Conservation (phyloP, 2,113 vertebrate genomes). For the Oncorhynchus nerka region DNA sequence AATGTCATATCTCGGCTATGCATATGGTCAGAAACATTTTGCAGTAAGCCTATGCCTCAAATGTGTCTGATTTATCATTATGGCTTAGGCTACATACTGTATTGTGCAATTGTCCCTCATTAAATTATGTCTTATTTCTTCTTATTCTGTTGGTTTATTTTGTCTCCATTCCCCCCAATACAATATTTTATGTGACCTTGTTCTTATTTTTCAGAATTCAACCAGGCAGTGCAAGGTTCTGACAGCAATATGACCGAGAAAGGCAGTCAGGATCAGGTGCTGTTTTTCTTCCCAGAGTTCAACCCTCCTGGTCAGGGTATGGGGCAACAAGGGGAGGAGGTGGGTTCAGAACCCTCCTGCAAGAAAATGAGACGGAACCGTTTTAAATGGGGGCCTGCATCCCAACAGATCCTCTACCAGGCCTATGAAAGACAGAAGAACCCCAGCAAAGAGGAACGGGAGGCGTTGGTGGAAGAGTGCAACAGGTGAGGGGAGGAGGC, state of each 20-base stretch:
- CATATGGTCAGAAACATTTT: background rate
- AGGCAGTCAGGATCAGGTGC: constrained; percentile 95
- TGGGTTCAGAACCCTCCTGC: constrained; percentile 87
- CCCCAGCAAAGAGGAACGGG: constrained; percentile 97
- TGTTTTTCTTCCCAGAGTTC: constrained; percentile 98
- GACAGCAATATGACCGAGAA: constrained; percentile 89
- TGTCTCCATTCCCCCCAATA: background rate
- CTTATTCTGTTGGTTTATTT: background rate
- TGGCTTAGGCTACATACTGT: background rate
- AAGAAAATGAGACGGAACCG: constrained; percentile 98
- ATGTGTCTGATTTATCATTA: background rate
- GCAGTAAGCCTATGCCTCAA: background rate
- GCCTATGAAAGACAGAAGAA: constrained; percentile 98
- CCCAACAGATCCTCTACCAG: constrained; percentile 98
- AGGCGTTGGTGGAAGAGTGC: constrained; percentile 93
- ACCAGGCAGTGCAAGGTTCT: constrained; percentile 90
- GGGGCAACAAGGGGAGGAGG: constrained; percentile 83
- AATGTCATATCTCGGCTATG: too few relatives aligned
- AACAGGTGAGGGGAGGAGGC: constrained; percentile 81
- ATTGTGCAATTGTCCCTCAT: background rate
- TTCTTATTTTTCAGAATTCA: constrained; percentile 91
- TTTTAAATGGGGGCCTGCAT: constrained; percentile 99
- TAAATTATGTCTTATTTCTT: background rate
- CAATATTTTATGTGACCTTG: constrained; percentile 48
- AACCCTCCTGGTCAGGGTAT: constrained; percentile 85